Percentiles rank a stretch among this genome's conserved stretches.
phyloP scores from a whole-genome alignment of 2,113 vertebrate species.

The Entelurus aequoreus region DNA sequence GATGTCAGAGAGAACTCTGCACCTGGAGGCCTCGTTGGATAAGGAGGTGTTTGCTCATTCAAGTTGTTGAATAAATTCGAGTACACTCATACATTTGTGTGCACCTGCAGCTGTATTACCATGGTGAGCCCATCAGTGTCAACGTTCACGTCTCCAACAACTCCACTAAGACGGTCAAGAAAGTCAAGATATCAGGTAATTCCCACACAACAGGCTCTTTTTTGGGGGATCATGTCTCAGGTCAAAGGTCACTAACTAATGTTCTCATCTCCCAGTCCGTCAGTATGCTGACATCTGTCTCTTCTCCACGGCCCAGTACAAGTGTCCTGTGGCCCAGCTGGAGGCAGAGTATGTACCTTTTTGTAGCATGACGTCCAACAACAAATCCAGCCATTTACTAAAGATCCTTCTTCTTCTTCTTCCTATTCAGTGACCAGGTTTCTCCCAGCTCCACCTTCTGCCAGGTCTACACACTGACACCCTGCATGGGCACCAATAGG shows the following conservation, averaged over 20 bases:
- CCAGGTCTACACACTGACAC: constrained; percentile 81
- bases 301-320: constrained; percentile 85
- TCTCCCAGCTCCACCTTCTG: constrained; percentile 82
- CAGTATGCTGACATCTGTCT: constrained; percentile 86
- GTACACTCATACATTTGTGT: background rate
- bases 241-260: background rate
- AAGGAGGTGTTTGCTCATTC: constrained; percentile 70
- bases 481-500: constrained; percentile 74
- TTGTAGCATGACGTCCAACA: background rate
- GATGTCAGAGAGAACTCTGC: constrained; percentile 80
- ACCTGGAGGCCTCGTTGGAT: constrained; percentile 81
- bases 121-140: constrained; percentile 78
- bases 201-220: background rate
- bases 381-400: background rate
- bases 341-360: constrained; percentile 76
- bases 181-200: constrained; percentile 80
- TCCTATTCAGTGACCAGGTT: constrained; percentile 73
- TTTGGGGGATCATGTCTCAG: background rate
- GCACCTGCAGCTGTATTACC: constrained; percentile 74
- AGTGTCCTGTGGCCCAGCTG: constrained; percentile 78
- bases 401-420: background rate
- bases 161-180: constrained; percentile 82
- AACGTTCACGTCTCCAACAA: constrained; percentile 86
- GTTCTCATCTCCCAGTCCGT: constrained; percentile 65
- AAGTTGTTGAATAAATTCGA: background rate